phyloP scores from a whole-genome alignment of 2,888 invertebrate genomes.

The Cantharis rustica region DNA sequence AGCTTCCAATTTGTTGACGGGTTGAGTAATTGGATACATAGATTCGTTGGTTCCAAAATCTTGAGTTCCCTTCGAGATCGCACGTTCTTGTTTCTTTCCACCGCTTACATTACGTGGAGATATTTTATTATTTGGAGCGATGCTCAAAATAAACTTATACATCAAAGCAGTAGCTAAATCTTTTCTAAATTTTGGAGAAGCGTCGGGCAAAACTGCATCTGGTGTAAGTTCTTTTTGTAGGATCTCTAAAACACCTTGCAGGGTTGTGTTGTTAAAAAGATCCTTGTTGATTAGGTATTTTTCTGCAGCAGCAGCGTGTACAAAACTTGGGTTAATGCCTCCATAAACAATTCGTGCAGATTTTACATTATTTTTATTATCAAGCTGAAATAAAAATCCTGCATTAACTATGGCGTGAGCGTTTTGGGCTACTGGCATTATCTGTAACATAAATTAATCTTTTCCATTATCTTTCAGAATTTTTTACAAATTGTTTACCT shows the following conservation, averaged over 20 bases:
- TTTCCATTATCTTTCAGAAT: too few relatives aligned
- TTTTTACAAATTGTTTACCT: too few relatives aligned
- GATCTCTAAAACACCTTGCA: constrained; percentile 56
- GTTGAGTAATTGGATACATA: constrained; percentile 75
- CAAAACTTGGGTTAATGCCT: constrained; percentile 60
- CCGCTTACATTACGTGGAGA: constrained; percentile 62
- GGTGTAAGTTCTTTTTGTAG: constrained; percentile 66
- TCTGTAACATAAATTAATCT: constrained; percentile 45
- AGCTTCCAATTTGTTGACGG: constrained; percentile 75
- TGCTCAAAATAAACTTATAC: constrained; percentile 67
- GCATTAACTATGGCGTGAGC: constrained; percentile 76
- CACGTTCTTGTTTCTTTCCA: constrained; percentile 63
- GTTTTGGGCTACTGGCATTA: constrained; percentile 72
- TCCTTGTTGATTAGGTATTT: constrained; percentile 53
- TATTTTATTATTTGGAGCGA: constrained; percentile 60
- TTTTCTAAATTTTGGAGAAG: constrained; percentile 69
- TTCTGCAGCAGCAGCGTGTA: constrained; percentile 63
- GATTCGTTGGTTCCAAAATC: constrained; percentile 70
- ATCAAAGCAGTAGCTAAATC: constrained; percentile 73
- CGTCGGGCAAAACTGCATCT: constrained; percentile 65
- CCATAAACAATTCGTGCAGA: constrained; percentile 61
- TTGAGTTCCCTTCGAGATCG: constrained; percentile 70
- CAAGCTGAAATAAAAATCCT: constrained; percentile 67
- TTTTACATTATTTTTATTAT: constrained; percentile 28
- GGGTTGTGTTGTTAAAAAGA: constrained; percentile 47